These are phyloP conservation scores for Nerophis lumbriciformis DNA, from an alignment of 2,113 vertebrate species.

Conservation along the genomic window DNA sequence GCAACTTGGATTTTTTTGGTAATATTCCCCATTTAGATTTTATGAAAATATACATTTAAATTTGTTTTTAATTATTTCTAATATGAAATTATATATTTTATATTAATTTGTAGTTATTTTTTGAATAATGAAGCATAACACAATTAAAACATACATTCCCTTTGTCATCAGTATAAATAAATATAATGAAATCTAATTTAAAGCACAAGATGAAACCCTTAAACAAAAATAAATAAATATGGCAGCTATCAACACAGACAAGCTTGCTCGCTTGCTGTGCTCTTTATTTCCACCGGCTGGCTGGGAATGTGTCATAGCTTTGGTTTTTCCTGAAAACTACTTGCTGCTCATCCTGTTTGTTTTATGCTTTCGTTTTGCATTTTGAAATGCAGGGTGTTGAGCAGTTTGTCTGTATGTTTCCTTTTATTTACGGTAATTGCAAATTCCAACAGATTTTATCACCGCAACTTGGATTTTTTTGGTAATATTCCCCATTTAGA, in stretches of 20 bases:
- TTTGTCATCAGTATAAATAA: too few species aligned
- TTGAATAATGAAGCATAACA: too few species aligned
- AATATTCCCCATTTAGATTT: constrained; percentile 28
- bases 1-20: not conserved
- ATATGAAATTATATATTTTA: too few species aligned
- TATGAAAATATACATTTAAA: not conserved
- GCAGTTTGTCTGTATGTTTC: not conserved
- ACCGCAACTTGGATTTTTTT: not conserved
- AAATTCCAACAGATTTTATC: not conserved
- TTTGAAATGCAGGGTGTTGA: not conserved
- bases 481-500: constrained; percentile 26
- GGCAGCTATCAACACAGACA: constrained; percentile 17
- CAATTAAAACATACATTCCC: too few species aligned
- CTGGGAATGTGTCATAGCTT: not conserved
- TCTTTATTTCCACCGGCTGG: too few species aligned
- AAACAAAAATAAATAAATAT: constrained; percentile 17
- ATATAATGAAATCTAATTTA: too few species aligned
- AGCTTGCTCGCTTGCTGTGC: not conserved
- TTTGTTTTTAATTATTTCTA: too few species aligned
- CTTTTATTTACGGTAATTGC: not conserved
- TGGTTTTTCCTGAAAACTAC: not conserved
- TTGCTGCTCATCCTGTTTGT: not conserved
- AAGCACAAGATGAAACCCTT: too few species aligned
- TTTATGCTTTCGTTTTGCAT: not conserved
- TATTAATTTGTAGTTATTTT: too few species aligned